Percentiles rank a stretch among this genome's conserved stretches.
Conservation (phyloP, 2,888 invertebrate genomes). For the Ctenicera cuprea region DNA sequence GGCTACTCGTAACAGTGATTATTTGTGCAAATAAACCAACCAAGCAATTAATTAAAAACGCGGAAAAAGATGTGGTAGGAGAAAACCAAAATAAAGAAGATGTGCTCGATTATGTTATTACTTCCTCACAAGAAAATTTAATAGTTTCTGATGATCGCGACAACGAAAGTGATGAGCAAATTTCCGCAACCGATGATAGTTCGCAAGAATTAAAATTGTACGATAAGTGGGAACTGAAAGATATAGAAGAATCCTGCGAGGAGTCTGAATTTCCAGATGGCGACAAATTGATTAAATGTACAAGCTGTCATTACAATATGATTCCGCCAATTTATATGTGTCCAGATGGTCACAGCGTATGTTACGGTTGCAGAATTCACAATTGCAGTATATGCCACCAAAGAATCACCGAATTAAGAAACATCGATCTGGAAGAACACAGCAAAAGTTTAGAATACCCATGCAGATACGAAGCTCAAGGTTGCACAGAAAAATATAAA, state of each 20-base stretch:
- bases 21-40: neutral
- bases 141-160: constrained; percentile 2
- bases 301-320: constrained; percentile 46
- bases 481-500: constrained; percentile 37
- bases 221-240: constrained; percentile 15
- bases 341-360: constrained; percentile 43
- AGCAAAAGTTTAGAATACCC: constrained; percentile 46
- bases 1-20: neutral
- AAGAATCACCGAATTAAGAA: constrained; percentile 44
- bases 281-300: constrained; percentile 35
- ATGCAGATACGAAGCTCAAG: constrained; percentile 45
- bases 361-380: constrained; percentile 35
- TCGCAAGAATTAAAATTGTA: constrained; percentile 8
- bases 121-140: constrained; percentile 9
- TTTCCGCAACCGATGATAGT: neutral
- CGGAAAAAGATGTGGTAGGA: neutral
- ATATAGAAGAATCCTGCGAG: constrained; percentile 26
- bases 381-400: constrained; percentile 36
- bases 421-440: constrained; percentile 42
- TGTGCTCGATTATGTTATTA: neutral
- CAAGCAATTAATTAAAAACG: neutral
- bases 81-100: neutral
- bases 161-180: constrained; percentile 1
- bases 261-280: neutral
- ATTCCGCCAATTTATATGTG: constrained; percentile 51